Evolutionary conservation across 2,797 vertebrate species (phyloP).

Genomic region (Artibeus jamaicensis): DNA sequence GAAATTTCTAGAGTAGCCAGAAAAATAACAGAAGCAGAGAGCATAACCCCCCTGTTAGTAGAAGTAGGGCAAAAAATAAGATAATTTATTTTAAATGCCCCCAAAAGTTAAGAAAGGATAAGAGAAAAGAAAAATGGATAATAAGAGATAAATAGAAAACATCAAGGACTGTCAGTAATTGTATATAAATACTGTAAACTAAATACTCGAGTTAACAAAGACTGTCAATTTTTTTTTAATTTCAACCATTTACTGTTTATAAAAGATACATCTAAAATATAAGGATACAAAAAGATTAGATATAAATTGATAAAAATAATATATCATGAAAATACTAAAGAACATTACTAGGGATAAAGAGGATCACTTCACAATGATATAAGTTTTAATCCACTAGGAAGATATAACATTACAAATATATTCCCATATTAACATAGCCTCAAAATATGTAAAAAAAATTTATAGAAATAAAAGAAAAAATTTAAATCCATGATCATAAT

Average conservation of each 20-base stretch:
- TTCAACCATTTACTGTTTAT: neutral
- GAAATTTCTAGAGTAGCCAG: neutral
- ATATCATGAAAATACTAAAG: neutral
- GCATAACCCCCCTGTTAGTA: neutral
- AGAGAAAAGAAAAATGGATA: neutral
- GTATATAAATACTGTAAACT: neutral
- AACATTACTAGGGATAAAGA: neutral
- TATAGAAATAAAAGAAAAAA: neutral
- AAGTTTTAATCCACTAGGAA: neutral
- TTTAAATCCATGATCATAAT: neutral
- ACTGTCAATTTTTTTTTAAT: neutral
- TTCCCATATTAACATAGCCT: neutral
- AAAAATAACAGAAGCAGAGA: neutral
- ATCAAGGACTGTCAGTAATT: neutral
- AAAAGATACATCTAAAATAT: neutral
- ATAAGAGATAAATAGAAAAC: neutral
- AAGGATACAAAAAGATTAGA: neutral
- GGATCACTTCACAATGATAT: neutral
- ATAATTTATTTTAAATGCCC: neutral
- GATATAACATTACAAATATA: conserved; percentile 3
- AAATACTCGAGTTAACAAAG: neutral
- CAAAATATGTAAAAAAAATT: neutral
- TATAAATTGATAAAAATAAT: conserved; percentile 15
- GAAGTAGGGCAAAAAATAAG: neutral
- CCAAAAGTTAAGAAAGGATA: neutral